phyloP scores from a whole-genome alignment of 2,888 invertebrate species.

The Drosophila pseudotalamancana region DNA sequence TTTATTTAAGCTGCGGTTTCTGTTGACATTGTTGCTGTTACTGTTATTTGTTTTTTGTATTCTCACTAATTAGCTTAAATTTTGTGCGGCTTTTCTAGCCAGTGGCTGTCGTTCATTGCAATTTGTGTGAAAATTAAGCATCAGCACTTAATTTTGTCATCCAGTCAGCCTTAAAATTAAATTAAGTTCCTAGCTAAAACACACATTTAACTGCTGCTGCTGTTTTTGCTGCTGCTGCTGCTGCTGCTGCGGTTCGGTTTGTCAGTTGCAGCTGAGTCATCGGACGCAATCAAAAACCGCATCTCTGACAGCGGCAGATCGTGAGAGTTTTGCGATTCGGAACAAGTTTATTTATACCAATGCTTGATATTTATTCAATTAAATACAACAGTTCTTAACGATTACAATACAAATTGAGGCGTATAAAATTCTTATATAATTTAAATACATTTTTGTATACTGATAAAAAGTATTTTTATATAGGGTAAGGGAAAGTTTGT shows the following conservation, averaged over 20 bases:
- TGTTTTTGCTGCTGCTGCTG: slow-evolving; percentile 33
- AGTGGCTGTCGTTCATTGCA: slow-evolving; percentile 62
- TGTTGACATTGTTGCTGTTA: slow-evolving; percentile 18
- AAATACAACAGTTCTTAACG: background rate
- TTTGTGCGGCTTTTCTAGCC: slow-evolving; percentile 31
- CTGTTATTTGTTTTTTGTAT: slow-evolving; percentile 14
- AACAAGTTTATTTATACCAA: slow-evolving; percentile 24
- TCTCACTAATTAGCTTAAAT: slow-evolving; percentile 62
- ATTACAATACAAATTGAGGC: no score
- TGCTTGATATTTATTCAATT: slow-evolving; percentile 5
- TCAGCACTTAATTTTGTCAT: slow-evolving; percentile 42
- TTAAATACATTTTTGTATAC: background rate
- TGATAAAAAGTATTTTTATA: background rate
- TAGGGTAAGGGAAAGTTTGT: no score
- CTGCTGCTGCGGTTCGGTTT: slow-evolving; percentile 29
- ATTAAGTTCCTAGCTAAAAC: slow-evolving; percentile 55
- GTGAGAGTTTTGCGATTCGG: slow-evolving; percentile 63
- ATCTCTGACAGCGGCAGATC: slow-evolving; percentile 46
- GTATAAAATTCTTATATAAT: no score
- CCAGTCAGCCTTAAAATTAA: slow-evolving; percentile 62
- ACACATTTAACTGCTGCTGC: slow-evolving; percentile 32
- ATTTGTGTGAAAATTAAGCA: slow-evolving; percentile 72
- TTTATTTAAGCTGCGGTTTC: slow-evolving; percentile 27
- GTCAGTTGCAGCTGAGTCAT: slow-evolving; percentile 61
- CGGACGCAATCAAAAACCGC: slow-evolving; percentile 33